phyloP scores from a whole-genome alignment of 2,797 vertebrate genomes.

The Helostoma temminkii region DNA sequence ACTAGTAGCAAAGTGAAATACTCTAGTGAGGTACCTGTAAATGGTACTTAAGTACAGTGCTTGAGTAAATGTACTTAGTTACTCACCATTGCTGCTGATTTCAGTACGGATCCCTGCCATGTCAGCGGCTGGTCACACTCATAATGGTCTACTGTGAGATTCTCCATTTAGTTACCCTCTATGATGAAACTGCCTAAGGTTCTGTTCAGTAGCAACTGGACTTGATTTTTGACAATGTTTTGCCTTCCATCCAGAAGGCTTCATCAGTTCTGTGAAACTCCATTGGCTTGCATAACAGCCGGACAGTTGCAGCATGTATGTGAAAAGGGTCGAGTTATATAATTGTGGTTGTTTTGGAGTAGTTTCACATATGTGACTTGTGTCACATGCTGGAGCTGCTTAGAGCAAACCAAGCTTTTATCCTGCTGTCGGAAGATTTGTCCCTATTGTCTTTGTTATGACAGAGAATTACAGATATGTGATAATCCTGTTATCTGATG shows the following conservation, averaged over 20 bases:
- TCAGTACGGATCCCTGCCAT: background rate
- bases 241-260: no score
- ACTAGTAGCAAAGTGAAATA: no score
- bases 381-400: background rate
- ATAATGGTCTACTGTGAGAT: no score
- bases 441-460: background rate
- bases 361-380: background rate
- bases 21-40: no score
- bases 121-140: background rate
- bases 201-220: no score
- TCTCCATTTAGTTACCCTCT: background rate
- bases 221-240: no score
- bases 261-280: no score
- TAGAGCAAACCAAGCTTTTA: background rate
- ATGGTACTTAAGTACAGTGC: no score
- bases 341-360: background rate
- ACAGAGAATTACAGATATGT: background rate
- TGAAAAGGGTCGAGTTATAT: background rate
- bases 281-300: slow-evolving; percentile 14
- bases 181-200: no score
- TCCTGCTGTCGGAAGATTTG: no score
- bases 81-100: no score
- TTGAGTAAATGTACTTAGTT: no score
- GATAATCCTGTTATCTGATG: slow-evolving; percentile 18
- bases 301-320: slow-evolving; percentile 4